Evolutionary conservation across 2,113 vertebrate species (phyloP), one percentile per base, ranked within the genome.

Genomic region (Dinomys branickii): DNA sequence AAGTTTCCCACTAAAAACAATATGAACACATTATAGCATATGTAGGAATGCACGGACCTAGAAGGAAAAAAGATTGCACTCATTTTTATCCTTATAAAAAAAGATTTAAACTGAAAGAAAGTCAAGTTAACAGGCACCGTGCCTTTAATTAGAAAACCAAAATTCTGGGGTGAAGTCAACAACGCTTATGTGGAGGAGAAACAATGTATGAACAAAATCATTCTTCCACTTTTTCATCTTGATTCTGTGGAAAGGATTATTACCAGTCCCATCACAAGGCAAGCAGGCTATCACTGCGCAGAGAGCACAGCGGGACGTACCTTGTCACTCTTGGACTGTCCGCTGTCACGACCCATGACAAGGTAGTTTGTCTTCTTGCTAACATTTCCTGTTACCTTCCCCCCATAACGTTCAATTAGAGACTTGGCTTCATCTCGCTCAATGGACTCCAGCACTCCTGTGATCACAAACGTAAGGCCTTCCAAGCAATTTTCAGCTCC

Each of bases 401-500:
- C 99, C 16, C 99, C 99, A 0, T 99, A 99, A 20, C 99, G 99
- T 84, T 99, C 99, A 9, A 99, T 99, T 63, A 99, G 98, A 95
- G 99, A 98, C 97, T 99, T 99, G 91, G 99, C 99, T 7, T 99
- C 99, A 1, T 99, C 99, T 58, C 99, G 98, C 94, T 99, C 99
- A 97, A 99, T 99, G 3, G 99, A 99, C 98, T 99, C 99, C 97
- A 99, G 96, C 85, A 99, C 99, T 0, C 99, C 99, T 0, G 99
- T 99, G 98, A 99, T 98, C 41, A 99, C 99, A 95, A 99, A 99
- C 0, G 98, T 99, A 95, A 99, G 98, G 20, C 99, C 99, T 98
- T 99, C 99, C 98, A 99, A 97, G 97, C 99, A 99, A 98, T 99
- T 99, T 88, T 99, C 99, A 92, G 98, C 99, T 96, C 99, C 99